Conservation (phyloP, 2,888 invertebrate species). For the Odontomyia ornata region DNA sequence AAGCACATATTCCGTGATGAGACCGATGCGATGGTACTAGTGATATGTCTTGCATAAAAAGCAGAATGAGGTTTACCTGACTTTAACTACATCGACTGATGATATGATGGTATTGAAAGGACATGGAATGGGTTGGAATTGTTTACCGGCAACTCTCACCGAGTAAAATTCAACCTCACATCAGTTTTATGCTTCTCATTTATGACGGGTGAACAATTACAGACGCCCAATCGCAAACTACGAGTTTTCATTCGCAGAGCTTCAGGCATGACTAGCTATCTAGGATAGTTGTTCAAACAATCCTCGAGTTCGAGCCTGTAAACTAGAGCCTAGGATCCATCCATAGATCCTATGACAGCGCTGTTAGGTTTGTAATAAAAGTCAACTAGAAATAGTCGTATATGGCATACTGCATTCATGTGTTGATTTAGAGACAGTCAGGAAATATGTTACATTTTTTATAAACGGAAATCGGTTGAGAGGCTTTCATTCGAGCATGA, state of each 20-base stretch:
- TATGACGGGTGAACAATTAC: slow-evolving; percentile 32
- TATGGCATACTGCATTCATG: background rate
- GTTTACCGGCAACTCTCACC: slow-evolving; percentile 10
- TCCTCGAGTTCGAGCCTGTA: slow-evolving; percentile 15
- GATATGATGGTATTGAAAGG: background rate
- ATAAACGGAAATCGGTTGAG: slow-evolving; percentile 38
- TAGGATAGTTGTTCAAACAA: slow-evolving; percentile 44
- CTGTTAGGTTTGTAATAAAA: slow-evolving; percentile 1
- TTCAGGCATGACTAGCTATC: slow-evolving; percentile 41
- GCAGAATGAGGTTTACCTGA: slow-evolving; percentile 12
- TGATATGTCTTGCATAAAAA: slow-evolving; percentile 38
- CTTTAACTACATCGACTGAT: background rate
- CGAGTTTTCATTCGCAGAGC: background rate
- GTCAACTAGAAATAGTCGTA: slow-evolving; percentile 3
- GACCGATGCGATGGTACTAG: background rate
- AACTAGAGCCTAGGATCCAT: background rate
- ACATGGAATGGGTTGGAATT: slow-evolving; percentile 40
- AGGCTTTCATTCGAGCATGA: slow-evolving; percentile 38
- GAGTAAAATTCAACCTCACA: slow-evolving; percentile 24
- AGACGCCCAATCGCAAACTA: background rate
- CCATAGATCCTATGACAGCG: background rate
- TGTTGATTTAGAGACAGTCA: background rate
- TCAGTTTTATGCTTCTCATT: slow-evolving; percentile 40
- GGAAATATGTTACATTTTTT: slow-evolving; percentile 42
- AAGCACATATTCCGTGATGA: background rate